Conservation (phyloP, 1,140 invertebrate genomes). For the Drosophila yakuba region DNA sequence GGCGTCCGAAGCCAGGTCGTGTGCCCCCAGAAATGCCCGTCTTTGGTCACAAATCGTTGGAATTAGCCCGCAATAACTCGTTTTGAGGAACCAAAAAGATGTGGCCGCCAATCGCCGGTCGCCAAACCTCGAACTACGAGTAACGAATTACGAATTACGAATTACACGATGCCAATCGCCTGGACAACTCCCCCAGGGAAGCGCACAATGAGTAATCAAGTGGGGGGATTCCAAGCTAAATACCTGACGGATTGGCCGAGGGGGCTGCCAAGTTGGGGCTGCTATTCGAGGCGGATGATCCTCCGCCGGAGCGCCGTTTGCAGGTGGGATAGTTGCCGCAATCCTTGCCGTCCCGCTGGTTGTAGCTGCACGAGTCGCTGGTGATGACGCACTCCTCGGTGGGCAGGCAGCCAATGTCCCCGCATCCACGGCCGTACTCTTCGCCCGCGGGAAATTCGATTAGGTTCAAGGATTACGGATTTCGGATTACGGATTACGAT, state of each 20-base stretch:
- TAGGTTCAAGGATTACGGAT: background rate
- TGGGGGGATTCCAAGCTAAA: constrained; percentile 66
- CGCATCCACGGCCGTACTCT: constrained; percentile 91
- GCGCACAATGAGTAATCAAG: constrained; percentile 36
- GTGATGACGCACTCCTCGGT: constrained; percentile 90
- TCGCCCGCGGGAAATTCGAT: constrained; percentile 10
- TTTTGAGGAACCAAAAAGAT: constrained; percentile 18
- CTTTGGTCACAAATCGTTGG: background rate
- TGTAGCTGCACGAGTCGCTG: constrained; percentile 88
- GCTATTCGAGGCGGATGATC: constrained; percentile 32
- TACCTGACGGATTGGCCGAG: constrained; percentile 84
- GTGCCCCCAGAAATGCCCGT: background rate
- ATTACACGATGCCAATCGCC: constrained; percentile 19
- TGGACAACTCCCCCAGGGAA: constrained; percentile 38
- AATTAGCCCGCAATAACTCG: constrained; percentile 1
- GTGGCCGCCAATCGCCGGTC: constrained; percentile 5
- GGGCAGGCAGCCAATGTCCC: constrained; percentile 90
- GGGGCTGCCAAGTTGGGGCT: constrained; percentile 55
- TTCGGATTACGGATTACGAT: background rate
- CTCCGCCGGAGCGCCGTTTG: constrained; percentile 86
- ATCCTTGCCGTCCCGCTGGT: constrained; percentile 85
- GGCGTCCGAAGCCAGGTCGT: background rate
- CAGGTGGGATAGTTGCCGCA: constrained; percentile 90
- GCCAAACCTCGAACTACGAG: background rate
- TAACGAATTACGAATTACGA: background rate